phyloP scores from a whole-genome alignment of 2,113 vertebrate species.

The Ictalurus furcatus region DNA sequence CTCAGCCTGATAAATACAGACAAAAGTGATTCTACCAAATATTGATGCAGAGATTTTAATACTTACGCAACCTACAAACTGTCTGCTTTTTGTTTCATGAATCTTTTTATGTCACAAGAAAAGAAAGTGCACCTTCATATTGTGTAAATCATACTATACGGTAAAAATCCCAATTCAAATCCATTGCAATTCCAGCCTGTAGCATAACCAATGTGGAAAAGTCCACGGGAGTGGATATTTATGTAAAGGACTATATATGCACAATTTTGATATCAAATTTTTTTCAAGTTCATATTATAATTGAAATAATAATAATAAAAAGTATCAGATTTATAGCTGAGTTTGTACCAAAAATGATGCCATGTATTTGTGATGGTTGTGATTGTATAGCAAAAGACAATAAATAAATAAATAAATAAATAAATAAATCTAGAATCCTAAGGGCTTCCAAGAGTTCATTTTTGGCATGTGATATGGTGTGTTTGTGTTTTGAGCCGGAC shows the following conservation, averaged over 20 bases:
- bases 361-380: neutral
- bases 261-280: neutral
- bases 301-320: neutral
- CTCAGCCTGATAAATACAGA: neutral
- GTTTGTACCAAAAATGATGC: neutral
- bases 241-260: neutral
- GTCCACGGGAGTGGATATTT: neutral
- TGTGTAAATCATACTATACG: too few relatives aligned
- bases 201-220: neutral
- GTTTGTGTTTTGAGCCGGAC: neutral
- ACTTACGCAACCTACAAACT: neutral
- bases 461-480: neutral
- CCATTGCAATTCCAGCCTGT: neutral
- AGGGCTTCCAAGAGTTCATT: neutral
- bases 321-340: neutral
- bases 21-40: neutral
- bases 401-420: neutral
- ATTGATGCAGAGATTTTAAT: neutral
- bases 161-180: neutral
- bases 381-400: neutral
- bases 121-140: neutral
- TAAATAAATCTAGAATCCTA: neutral
- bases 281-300: neutral
- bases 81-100: neutral
- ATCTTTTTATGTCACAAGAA: neutral